Evolutionary conservation across 2,888 invertebrate genomes (phyloP), one percentile per base, ranked within the genome.

Genomic region (Cinara cedri): DNA sequence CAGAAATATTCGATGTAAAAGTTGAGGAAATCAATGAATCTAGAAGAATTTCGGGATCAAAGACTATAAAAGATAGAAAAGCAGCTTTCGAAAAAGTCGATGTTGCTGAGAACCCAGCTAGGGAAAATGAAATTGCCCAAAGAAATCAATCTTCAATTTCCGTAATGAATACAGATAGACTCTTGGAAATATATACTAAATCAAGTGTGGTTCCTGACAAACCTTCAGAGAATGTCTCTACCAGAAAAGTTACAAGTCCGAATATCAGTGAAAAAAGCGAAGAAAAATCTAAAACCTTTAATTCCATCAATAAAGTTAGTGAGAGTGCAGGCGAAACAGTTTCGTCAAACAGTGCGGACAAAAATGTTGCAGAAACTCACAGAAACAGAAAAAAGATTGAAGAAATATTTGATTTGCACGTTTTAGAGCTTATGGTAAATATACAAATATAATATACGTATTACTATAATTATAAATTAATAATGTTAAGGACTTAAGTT

Each of bases 371-470:
- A 0, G 60, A 63, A 24, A 26, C 14, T 63, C 14, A 3, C 42
- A 13, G 70, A 78, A 57, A 42, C 57, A n/a, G 78, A 70, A 2
- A 88, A 83, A 88, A 89, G 83, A 90, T 93, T 83, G 93, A 93
- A 86, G 90, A 92, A 83, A 91, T 93, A 82, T 91, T 89, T 83
- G 92, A 93, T 83, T 84, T 92, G 82, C 88, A 89, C 84, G 87
- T 91, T 83, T 87, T 93, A 81, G 93, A 93, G 86, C 88, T 89
- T 86, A 88, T 93, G 88, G 91, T 91, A 85, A 89, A 88, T 88
- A 57, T 24, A 66, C 3, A 34, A 34, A 3, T 34, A 34, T 34
- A 34, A 34, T 34, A 34, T n/a, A n/a, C n/a, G n/a, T 34, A 6
- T 66, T 24, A 46, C 10, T 46, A 49, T 24, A 16, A 16, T 66